Conservation (phyloP, 2,888 invertebrate species). For the Drymonia ruficornis region DNA sequence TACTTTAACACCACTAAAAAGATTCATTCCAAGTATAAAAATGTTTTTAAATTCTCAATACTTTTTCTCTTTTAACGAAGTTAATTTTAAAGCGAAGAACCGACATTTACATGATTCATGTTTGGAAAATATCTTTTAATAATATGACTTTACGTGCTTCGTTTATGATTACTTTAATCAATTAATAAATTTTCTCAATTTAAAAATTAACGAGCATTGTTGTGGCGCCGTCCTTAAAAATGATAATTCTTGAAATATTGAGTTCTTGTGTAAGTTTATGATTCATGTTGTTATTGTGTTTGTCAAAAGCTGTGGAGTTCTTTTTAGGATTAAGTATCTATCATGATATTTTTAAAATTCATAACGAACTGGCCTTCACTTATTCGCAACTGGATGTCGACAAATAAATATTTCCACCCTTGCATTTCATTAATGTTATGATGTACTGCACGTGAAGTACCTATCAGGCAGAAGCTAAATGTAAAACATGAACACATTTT, state of each 20-base stretch:
- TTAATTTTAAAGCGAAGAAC: not conserved
- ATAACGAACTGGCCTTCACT: no score
- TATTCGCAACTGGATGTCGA: no score
- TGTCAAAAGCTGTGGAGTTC: no score
- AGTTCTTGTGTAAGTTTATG: no score
- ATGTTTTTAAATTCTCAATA: constrained; percentile 5
- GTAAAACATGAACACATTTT: not conserved
- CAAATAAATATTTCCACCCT: no score
- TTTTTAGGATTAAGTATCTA: no score
- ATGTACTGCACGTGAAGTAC: not conserved
- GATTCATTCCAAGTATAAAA: constrained; percentile 19
- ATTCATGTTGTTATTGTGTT: no score
- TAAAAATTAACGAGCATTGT: constrained; percentile 23
- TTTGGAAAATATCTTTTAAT: constrained; percentile 9
- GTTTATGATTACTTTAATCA: not conserved
- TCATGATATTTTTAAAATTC: no score
- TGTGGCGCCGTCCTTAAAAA: constrained; percentile 28
- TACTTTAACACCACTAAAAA: constrained; percentile 27
- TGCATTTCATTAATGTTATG: not conserved
- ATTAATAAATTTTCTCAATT: constrained; percentile 23
- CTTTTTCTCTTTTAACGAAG: not conserved
- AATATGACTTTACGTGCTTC: not conserved
- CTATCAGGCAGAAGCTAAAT: not conserved
- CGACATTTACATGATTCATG: constrained; percentile 13
- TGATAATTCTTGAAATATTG: not conserved